Percentiles rank a stretch among this genome's conserved stretches.
Conservation (phyloP, 1,140 invertebrate genomes). For the Microplitis mediator region DNA sequence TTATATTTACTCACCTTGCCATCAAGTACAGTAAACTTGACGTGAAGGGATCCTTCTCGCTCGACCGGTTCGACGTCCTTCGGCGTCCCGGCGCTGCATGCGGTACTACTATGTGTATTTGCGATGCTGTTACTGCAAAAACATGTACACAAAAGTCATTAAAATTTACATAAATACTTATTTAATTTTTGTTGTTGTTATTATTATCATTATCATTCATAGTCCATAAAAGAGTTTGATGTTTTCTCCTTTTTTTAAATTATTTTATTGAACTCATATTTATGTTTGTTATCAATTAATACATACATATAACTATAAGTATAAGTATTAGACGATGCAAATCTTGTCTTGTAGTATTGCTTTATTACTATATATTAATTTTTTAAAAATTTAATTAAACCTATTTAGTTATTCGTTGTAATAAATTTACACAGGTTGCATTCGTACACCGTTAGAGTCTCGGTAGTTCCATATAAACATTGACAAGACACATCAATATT, state of each 20-base stretch:
- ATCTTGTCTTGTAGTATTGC: too few species aligned
- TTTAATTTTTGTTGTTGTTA: neutral
- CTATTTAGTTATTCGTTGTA: neutral
- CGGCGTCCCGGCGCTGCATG: constrained; percentile 56
- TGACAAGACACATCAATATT: constrained; percentile 13
- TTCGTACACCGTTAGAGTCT: constrained; percentile 2
- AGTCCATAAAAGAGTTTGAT: neutral
- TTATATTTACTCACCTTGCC: constrained; percentile 69
- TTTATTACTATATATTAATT: too few species aligned
- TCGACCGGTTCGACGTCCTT: constrained; percentile 58
- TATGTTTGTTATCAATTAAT: too few species aligned
- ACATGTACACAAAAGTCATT: constrained; percentile 21
- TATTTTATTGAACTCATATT: too few species aligned
- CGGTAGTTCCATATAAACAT: constrained; percentile 3
- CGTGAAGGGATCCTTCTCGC: constrained; percentile 75
- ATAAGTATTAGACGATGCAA: too few species aligned
- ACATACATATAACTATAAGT: too few species aligned
- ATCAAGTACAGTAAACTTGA: constrained; percentile 81
- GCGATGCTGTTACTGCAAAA: constrained; percentile 49
- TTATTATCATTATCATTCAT: neutral
- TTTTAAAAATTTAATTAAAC: too few species aligned
- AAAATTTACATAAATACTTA: neutral
- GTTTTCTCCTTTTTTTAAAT: neutral
- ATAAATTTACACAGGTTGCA: constrained; percentile 7
- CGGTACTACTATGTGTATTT: constrained; percentile 39